phyloP scores from a whole-genome alignment of 2,113 vertebrate genomes.

The Myocastor coypus region DNA sequence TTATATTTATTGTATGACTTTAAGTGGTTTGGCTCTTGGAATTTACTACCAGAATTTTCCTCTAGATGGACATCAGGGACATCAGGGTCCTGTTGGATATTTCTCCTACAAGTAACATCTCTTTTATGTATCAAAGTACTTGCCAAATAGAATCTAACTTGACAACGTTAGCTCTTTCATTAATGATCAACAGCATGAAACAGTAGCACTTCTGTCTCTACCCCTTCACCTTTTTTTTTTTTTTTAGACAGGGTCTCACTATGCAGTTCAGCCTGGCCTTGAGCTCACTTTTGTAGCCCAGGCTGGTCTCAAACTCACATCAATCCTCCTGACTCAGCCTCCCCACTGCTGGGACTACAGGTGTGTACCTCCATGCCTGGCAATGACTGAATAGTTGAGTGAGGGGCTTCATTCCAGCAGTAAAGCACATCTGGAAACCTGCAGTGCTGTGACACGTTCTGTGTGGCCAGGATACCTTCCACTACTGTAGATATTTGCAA shows the following conservation, averaged over 20 bases:
- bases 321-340: no score
- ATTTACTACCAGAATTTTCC: neutral
- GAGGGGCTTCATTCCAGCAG: neutral
- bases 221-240: no score
- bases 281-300: no score
- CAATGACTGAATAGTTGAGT: neutral
- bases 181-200: no score
- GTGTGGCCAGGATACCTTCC: neutral
- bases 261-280: no score
- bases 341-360: no score
- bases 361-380: no score
- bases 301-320: no score
- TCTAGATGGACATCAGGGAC: neutral
- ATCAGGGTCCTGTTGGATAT: neutral
- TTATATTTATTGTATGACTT: neutral
- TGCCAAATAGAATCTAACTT: neutral
- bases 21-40: neutral
- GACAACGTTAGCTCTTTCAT: neutral
- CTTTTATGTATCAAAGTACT: neutral
- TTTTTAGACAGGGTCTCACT: no score
- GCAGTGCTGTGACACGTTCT: neutral
- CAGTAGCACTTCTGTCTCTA: no score
- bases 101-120: neutral
- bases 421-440: neutral
- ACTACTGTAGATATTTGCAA: neutral